A percentile compares a stretch with the other conserved stretches of the same genome.
These are phyloP conservation scores for Cataglyphis albicans DNA, from an alignment of 2,888 invertebrate species.

Conservation along the genomic window DNA sequence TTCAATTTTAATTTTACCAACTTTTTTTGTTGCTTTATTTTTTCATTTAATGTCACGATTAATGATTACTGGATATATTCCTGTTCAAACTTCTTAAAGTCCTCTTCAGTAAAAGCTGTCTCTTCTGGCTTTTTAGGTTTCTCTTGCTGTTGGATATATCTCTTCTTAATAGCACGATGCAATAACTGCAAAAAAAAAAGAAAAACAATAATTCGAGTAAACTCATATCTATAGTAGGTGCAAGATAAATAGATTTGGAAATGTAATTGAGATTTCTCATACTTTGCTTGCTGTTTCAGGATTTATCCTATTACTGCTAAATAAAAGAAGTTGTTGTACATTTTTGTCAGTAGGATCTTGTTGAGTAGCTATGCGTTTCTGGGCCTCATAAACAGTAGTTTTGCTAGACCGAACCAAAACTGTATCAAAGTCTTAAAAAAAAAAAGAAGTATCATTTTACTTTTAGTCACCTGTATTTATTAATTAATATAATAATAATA, in stretches of 20 bases:
- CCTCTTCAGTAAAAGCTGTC: constrained; percentile 91
- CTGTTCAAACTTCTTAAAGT: constrained; percentile 89
- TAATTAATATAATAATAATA: not conserved
- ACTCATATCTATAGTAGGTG: not conserved
- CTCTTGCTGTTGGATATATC: constrained; percentile 86
- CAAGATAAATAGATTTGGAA: constrained; percentile 3
- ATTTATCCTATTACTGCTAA: constrained; percentile 86
- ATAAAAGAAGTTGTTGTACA: constrained; percentile 86
- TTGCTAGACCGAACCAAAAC: constrained; percentile 72
- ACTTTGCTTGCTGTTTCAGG: constrained; percentile 86
- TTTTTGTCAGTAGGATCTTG: constrained; percentile 86
- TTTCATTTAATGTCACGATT: not conserved
- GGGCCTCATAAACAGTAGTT: constrained; percentile 78
- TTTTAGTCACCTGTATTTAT: not conserved
- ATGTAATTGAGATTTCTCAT: constrained; percentile 46
- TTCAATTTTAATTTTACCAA: not conserved
- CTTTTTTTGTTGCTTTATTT: not conserved
- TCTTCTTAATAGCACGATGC: constrained; percentile 87
- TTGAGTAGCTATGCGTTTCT: constrained; percentile 75
- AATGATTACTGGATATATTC: constrained; percentile 86
- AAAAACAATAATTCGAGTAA: not conserved
- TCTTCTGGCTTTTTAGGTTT: constrained; percentile 87
- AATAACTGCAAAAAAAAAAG: constrained; percentile 86
- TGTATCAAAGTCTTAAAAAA: constrained; percentile 62
- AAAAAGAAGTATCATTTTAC: not conserved